A percentile compares a stretch with the other conserved stretches of the same genome.
These are phyloP conservation scores for Solen grandis DNA, from an alignment of 1,140 invertebrate species.

Conservation along the genomic window DNA sequence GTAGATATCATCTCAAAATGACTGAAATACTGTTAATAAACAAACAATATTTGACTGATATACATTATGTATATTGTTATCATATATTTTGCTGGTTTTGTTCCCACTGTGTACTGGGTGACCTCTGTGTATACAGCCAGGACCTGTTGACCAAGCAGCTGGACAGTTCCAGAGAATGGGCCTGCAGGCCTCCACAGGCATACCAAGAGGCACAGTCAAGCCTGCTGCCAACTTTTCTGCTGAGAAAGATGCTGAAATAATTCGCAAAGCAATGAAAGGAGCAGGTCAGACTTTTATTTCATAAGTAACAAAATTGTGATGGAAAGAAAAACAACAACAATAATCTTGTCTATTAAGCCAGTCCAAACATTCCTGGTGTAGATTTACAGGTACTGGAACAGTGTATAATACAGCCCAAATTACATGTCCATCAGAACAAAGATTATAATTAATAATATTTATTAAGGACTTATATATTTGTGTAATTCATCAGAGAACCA, in stretches of 20 bases:
- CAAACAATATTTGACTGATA: neutral
- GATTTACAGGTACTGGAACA: too few relatives aligned
- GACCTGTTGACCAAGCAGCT: conserved; percentile 11
- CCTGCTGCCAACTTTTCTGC: conserved; percentile 73
- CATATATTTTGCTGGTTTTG: neutral
- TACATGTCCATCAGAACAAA: too few relatives aligned
- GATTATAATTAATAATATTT: too few relatives aligned
- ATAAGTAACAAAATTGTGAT: too few relatives aligned
- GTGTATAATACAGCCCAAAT: too few relatives aligned
- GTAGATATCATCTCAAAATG: too few relatives aligned
- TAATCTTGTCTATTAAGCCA: too few relatives aligned
- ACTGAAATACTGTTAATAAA: neutral
- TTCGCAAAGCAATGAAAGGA: conserved; percentile 78
- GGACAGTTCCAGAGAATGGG: conserved; percentile 55
- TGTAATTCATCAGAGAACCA: too few relatives aligned
- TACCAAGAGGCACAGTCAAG: conserved; percentile 70
- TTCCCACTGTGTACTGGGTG: neutral
- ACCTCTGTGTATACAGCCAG: neutral
- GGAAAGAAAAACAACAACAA: too few relatives aligned
- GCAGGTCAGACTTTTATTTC: conserved; percentile 71
- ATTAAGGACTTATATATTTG: too few relatives aligned
- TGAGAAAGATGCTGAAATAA: conserved; percentile 73
- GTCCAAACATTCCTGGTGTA: too few relatives aligned
- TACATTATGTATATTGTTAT: neutral
- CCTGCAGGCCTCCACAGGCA: conserved; percentile 57